phyloP scores from a whole-genome alignment of 2,888 invertebrate species.

The Amphipoea lucens region DNA sequence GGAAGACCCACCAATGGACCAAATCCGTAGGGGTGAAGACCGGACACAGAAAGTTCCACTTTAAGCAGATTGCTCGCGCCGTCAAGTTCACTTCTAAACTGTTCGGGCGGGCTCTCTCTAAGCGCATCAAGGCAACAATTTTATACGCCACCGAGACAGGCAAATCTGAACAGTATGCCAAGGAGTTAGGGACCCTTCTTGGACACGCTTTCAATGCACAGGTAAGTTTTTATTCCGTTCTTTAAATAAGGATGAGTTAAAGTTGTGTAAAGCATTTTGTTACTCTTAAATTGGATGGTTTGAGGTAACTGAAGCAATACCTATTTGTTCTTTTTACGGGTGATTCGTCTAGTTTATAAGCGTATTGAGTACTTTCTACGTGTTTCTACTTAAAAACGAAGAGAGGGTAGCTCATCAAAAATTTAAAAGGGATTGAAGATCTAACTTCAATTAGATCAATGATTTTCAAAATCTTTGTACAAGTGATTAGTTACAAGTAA shows the following conservation, averaged over 20 bases:
- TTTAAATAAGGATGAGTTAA: slow-evolving; percentile 20
- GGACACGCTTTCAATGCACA: slow-evolving; percentile 98
- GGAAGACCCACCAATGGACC: slow-evolving; percentile 97
- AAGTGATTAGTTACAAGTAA: not conserved
- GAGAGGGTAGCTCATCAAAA: too few species aligned
- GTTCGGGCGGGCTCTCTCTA: slow-evolving; percentile 97
- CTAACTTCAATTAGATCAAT: not conserved
- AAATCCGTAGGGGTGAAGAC: slow-evolving; percentile 91
- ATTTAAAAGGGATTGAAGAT: not conserved
- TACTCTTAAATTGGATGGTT: slow-evolving; percentile 28
- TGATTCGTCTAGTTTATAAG: not conserved
- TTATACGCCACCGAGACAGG: slow-evolving; percentile 98
- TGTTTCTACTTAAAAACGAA: not conserved
- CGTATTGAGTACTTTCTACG: not conserved
- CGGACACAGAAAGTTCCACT: slow-evolving; percentile 95
- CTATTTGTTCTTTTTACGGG: not conserved
- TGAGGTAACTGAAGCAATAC: slow-evolving; percentile 5
- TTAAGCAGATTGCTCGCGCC: slow-evolving; percentile 98
- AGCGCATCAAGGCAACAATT: slow-evolving; percentile 98
- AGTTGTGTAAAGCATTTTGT: slow-evolving; percentile 34
- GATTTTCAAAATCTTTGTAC: not conserved
- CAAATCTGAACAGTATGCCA: slow-evolving; percentile 98
- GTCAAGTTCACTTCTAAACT: slow-evolving; percentile 99
- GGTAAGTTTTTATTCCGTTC: slow-evolving; percentile 83
- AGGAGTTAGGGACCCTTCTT: slow-evolving; percentile 96